Percentiles rank a stretch among this genome's conserved stretches.
These are phyloP conservation scores for Acromyrmex charruanus DNA, from an alignment of 1,140 invertebrate species.

Conservation along the genomic window DNA sequence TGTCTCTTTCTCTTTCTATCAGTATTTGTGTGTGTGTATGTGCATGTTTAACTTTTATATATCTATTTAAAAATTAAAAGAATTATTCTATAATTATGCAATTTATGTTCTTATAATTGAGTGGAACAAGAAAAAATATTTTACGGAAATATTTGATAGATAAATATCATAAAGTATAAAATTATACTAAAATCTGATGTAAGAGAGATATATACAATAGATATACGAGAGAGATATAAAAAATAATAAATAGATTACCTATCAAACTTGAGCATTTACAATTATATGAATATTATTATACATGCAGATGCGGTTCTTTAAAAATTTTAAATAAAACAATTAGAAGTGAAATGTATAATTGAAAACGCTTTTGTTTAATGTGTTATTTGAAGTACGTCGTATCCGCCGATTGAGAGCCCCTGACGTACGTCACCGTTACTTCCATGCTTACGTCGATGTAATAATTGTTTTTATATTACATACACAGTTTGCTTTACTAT, in stretches of 20 bases:
- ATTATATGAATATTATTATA: neutral
- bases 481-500: conserved; percentile 17
- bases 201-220: neutral
- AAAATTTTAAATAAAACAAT: neutral
- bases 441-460: conserved; percentile 48
- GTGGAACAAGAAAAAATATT: neutral
- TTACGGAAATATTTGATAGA: neutral
- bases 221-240: neutral
- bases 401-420: conserved; percentile 80
- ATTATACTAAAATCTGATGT: neutral
- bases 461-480: conserved; percentile 59
- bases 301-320: neutral
- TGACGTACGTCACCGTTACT: conserved; percentile 82
- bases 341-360: neutral
- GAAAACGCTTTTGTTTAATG: neutral
- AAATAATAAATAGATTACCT: neutral
- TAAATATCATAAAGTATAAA: neutral
- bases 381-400: neutral
- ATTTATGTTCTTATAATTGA: neutral
- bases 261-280: neutral
- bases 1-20: neutral
- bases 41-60: too few relatives aligned
- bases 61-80: neutral
- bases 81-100: neutral
- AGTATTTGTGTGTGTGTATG: neutral